These are phyloP conservation scores for Anoncus sp. DNA, from an alignment of 2,888 invertebrate species.

Conservation along the genomic window DNA sequence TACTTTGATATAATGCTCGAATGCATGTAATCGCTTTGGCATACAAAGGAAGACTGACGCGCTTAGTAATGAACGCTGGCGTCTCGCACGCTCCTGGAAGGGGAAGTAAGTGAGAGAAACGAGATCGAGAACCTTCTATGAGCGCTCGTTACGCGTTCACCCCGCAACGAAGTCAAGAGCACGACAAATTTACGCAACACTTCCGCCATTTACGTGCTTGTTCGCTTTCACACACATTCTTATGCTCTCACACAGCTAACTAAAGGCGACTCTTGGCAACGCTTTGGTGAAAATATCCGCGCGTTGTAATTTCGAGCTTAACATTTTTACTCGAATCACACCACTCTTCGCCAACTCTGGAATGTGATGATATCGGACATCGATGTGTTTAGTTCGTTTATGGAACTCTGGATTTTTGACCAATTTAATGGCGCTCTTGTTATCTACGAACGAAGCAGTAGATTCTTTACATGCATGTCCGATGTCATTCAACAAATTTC, in stretches of 20 bases:
- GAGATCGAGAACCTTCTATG: neutral
- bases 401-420: neutral
- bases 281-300: constrained; percentile 13
- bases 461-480: neutral
- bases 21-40: no score
- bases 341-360: constrained; percentile 15
- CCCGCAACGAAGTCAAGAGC: neutral
- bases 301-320: constrained; percentile 10
- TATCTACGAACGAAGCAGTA: neutral
- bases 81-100: neutral
- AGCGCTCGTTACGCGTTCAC: neutral
- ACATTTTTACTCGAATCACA: constrained; percentile 11
- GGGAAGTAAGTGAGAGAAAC: neutral
- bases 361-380: constrained; percentile 1
- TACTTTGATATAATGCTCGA: no score
- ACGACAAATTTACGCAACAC: neutral
- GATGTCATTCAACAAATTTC: neutral
- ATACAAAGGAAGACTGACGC: neutral
- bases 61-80: neutral
- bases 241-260: constrained; percentile 22
- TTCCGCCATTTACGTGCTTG: constrained; percentile 29
- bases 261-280: constrained; percentile 20
- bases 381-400: neutral
- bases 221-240: constrained; percentile 31
- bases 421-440: neutral